Evolutionary conservation across 1,140 invertebrate species (phyloP).

Genomic region (Ostrea edulis): DNA sequence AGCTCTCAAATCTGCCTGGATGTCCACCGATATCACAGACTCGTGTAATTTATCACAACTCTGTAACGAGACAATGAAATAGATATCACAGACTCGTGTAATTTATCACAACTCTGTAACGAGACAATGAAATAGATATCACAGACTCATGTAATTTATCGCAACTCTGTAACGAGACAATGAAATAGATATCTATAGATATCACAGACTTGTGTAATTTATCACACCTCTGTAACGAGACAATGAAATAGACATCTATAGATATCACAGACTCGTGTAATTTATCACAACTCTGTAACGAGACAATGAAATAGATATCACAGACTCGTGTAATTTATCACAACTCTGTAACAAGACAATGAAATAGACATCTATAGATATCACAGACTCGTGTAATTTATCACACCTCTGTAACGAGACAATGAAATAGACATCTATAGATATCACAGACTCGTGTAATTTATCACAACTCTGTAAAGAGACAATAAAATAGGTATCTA

Average conservation of each 20-base stretch:
- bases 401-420: slow-evolving; percentile 83
- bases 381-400: slow-evolving; percentile 85
- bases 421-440: background rate
- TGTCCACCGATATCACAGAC: slow-evolving; percentile 86
- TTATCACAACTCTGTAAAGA: too few species aligned
- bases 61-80: slow-evolving; percentile 78
- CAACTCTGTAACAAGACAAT: slow-evolving; percentile 82
- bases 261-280: slow-evolving; percentile 85
- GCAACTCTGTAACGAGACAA: slow-evolving; percentile 81
- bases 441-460: background rate
- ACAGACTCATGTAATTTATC: slow-evolving; percentile 86
- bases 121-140: slow-evolving; percentile 80
- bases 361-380: slow-evolving; percentile 81
- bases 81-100: slow-evolving; percentile 82
- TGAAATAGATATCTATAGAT: background rate
- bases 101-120: slow-evolving; percentile 84
- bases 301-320: background rate
- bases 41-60: slow-evolving; percentile 85
- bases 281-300: slow-evolving; percentile 84
- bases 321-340: slow-evolving; percentile 85
- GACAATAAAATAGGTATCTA: background rate
- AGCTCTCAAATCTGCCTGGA: slow-evolving; percentile 87
- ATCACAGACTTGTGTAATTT: background rate
- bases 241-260: background rate
- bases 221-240: too few species aligned